Conservation (phyloP, 1,140 invertebrate species). For the Tribolium castaneum region DNA sequence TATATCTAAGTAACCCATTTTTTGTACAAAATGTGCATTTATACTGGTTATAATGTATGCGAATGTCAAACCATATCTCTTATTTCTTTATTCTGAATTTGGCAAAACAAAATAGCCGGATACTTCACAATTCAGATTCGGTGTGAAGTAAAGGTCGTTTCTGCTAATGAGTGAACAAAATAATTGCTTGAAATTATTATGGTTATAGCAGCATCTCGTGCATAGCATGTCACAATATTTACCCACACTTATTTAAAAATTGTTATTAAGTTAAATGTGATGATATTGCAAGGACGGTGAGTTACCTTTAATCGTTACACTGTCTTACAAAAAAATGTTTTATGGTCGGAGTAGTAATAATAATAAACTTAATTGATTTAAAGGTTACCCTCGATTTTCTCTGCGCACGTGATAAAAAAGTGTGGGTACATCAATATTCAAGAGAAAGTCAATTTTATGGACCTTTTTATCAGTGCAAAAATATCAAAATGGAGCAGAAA, state of each 20-base stretch:
- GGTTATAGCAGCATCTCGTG: background rate
- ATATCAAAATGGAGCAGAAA: background rate
- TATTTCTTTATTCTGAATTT: too few relatives aligned
- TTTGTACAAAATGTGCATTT: background rate
- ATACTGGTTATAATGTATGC: background rate
- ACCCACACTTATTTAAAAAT: background rate
- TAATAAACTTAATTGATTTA: background rate
- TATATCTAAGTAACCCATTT: background rate
- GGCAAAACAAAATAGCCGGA: background rate
- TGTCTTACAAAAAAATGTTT: background rate
- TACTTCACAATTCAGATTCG: background rate
- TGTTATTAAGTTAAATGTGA: constrained; percentile 6
- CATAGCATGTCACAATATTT: constrained; percentile 3
- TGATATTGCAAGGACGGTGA: constrained; percentile 24
- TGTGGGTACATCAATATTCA: background rate
- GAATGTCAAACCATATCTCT: too few relatives aligned
- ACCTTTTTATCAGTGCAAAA: background rate
- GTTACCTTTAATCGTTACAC: constrained; percentile 8
- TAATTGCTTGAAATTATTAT: background rate
- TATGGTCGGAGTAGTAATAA: background rate
- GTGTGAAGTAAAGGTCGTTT: constrained; percentile 10
- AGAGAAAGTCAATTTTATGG: background rate
- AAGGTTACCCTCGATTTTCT: background rate
- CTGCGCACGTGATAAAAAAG: background rate
- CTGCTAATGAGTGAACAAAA: background rate